Conservation (phyloP, 2,888 invertebrate species). For the Amaurobius ferox region DNA sequence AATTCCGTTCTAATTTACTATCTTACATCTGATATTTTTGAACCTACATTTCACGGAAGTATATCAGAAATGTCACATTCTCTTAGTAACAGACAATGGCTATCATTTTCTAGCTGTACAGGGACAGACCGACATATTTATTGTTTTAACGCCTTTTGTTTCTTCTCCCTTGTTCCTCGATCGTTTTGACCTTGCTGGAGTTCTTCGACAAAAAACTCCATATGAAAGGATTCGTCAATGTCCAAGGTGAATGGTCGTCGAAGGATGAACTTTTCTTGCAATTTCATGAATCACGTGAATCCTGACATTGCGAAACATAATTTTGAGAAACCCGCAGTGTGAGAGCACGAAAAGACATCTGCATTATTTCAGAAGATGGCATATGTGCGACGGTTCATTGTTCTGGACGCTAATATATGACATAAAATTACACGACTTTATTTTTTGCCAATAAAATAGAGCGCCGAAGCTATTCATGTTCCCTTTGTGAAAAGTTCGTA, state of each 20-base stretch:
- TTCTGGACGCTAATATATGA: no score
- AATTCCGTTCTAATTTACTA: no score
- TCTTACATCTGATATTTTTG: no score
- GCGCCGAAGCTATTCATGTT: no score
- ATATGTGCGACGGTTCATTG: no score
- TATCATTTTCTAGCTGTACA: background rate
- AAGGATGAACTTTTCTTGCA: background rate
- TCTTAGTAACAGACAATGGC: background rate
- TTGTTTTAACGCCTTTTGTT: conserved; percentile 4
- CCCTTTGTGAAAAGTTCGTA: no score
- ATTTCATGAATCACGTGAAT: background rate
- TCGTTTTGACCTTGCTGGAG: background rate
- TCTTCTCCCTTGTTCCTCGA: background rate
- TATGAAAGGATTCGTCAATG: background rate
- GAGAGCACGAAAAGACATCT: no score
- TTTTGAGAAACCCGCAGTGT: no score
- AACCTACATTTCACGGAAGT: background rate
- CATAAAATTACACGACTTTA: no score
- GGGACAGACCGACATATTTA: background rate
- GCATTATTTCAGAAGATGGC: no score
- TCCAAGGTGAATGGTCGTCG: background rate
- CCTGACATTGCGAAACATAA: background rate
- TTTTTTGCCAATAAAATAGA: no score
- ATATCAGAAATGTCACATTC: background rate
- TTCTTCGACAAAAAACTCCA: background rate